Percentiles rank a stretch among this genome's conserved stretches.
These are phyloP conservation scores for Leucophenga maculata DNA, from an alignment of 2,888 invertebrate genomes.

Conservation along the genomic window DNA sequence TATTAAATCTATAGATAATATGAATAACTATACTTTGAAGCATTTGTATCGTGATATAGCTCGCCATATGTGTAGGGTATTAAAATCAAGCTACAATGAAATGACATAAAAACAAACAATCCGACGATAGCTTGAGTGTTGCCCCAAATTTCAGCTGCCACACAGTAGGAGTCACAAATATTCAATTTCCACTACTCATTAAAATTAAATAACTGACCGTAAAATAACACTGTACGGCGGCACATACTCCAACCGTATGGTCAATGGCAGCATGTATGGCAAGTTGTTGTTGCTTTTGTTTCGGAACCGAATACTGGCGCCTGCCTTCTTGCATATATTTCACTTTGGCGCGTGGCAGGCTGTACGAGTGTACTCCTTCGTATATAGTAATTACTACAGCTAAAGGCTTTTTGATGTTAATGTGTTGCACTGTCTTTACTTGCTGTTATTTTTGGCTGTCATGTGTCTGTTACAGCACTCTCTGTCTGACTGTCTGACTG, in stretches of 20 bases:
- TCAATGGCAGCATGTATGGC: background rate
- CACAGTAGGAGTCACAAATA: constrained; percentile 46
- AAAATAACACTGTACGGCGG: constrained; percentile 24
- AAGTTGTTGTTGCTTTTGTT: constrained; percentile 1
- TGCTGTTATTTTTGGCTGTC: constrained; percentile 17
- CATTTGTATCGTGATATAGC: too few species aligned
- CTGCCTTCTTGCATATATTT: background rate
- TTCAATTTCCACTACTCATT: constrained; percentile 66
- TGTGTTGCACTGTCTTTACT: too few species aligned
- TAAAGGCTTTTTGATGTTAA: constrained; percentile 44
- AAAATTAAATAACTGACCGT: constrained; percentile 62
- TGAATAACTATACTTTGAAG: too few species aligned
- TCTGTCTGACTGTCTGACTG: background rate
- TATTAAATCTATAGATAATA: too few species aligned
- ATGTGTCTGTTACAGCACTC: background rate
- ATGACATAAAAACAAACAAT: constrained; percentile 25
- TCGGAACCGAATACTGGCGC: too few species aligned
- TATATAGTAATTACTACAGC: constrained; percentile 39
- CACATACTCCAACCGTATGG: constrained; percentile 4
- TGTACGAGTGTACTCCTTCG: constrained; percentile 36
- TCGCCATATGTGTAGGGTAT: too few species aligned
- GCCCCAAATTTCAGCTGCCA: too few species aligned
- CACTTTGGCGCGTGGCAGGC: constrained; percentile 1
- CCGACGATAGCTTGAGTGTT: too few species aligned
- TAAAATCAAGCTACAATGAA: constrained; percentile 14